phyloP scores from a whole-genome alignment of 2,797 vertebrate species.

The Staurois parvus region DNA sequence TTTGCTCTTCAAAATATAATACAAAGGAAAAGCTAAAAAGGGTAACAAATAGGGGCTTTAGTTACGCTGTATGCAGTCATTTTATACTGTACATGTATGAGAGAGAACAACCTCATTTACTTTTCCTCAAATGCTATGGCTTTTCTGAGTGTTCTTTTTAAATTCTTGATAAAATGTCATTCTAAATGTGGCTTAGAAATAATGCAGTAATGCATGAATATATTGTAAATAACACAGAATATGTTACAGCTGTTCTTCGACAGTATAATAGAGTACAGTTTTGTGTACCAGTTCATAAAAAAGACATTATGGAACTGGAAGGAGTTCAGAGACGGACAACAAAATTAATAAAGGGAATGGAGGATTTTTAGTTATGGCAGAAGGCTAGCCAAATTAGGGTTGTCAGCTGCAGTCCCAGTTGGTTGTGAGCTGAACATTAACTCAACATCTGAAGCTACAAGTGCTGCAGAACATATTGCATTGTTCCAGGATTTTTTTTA shows the following conservation, averaged over 20 bases:
- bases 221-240: conserved; percentile 38
- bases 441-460: conserved; percentile 39
- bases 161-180: conserved; percentile 15
- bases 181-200: background rate
- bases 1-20: background rate
- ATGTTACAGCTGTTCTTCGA: conserved; percentile 44
- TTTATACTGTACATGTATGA: background rate
- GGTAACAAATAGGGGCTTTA: too few species aligned
- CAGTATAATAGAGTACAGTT: conserved; percentile 45
- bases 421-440: conserved; percentile 16
- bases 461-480: conserved; percentile 1
- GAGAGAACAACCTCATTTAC: background rate
- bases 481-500: background rate
- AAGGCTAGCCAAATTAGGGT: conserved; percentile 37
- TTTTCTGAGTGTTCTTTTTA: background rate
- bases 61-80: background rate
- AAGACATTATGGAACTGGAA: conserved; percentile 49
- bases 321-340: conserved; percentile 44
- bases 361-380: conserved; percentile 43
- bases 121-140: background rate
- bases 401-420: conserved; percentile 50
- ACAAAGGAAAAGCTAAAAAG: too few species aligned
- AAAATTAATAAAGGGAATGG: conserved; percentile 49
- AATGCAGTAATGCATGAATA: conserved; percentile 36
- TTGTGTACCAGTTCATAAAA: conserved; percentile 51